These are phyloP conservation scores for Rhodeus uyekii DNA, from an alignment of 2,797 vertebrate species.

Conservation along the genomic window DNA sequence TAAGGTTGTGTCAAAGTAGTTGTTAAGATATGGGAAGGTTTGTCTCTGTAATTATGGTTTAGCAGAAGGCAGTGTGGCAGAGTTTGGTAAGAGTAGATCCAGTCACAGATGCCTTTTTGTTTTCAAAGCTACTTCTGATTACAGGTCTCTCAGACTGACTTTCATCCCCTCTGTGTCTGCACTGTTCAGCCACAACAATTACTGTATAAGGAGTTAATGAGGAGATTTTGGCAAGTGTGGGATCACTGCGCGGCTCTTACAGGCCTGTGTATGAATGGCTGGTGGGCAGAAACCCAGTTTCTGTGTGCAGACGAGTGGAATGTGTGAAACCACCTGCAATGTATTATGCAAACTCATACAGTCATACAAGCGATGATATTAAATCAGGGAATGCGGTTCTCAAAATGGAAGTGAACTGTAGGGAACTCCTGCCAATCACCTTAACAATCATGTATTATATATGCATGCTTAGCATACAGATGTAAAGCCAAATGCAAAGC, in stretches of 20 bases:
- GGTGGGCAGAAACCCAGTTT: constrained; percentile 58
- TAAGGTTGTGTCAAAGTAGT: constrained; percentile 34
- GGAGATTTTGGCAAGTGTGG: constrained; percentile 22
- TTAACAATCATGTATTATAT: background rate
- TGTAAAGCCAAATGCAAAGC: background rate
- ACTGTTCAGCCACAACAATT: constrained; percentile 38
- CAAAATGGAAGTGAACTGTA: background rate
- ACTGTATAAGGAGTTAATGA: constrained; percentile 26
- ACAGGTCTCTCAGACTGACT: constrained; percentile 34
- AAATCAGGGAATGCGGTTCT: background rate
- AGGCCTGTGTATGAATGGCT: constrained; percentile 64
- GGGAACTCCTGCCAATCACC: background rate
- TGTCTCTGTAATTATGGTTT: constrained; percentile 50
- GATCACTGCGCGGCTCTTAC: background rate
- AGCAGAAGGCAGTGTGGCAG: constrained; percentile 33
- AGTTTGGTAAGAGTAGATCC: constrained; percentile 22
- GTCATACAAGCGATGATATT: background rate
- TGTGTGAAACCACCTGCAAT: constrained; percentile 45
- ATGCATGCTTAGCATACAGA: background rate
- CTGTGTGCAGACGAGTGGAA: constrained; percentile 59
- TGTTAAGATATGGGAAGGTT: constrained; percentile 40
- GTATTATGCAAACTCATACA: constrained; percentile 16
- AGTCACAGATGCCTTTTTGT: constrained; percentile 36
- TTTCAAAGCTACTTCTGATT: constrained; percentile 44
- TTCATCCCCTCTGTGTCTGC: constrained; percentile 29